Evolutionary conservation across 1,140 invertebrate species (phyloP).

Genomic region (Zaprionus lachaisei): DNA sequence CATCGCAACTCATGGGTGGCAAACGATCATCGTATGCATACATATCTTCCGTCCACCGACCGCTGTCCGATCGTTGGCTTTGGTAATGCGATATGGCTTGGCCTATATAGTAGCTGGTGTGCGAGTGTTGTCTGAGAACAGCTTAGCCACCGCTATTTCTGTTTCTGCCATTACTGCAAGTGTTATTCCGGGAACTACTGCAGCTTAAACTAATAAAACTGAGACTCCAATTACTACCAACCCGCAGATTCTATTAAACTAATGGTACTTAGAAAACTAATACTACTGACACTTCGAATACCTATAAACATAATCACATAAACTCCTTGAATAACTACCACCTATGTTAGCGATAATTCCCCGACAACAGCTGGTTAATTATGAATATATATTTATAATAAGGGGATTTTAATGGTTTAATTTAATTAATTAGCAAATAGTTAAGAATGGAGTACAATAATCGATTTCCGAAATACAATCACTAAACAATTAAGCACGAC

Average conservation of each 20-base stretch:
- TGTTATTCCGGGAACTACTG: conserved; percentile 2
- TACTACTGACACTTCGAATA: background rate
- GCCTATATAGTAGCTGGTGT: conserved; percentile 46
- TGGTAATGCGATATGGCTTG: conserved; percentile 38
- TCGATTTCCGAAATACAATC: too few relatives aligned
- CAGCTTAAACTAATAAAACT: conserved; percentile 3
- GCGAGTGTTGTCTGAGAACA: conserved; percentile 1
- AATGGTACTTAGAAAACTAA: background rate
- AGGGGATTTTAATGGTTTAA: too few relatives aligned
- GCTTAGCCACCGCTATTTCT: background rate
- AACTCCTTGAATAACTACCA: background rate
- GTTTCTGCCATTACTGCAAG: background rate
- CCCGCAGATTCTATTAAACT: too few relatives aligned
- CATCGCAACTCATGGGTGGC: conserved; percentile 4
- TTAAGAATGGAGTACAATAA: too few relatives aligned
- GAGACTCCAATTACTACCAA: background rate
- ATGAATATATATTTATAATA: background rate
- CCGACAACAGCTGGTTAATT: background rate
- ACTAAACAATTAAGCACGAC: too few relatives aligned
- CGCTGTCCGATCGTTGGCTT: conserved; percentile 14
- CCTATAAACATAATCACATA: background rate
- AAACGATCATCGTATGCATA: conserved; percentile 7
- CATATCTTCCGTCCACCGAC: background rate
- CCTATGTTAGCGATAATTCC: background rate
- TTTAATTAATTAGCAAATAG: too few relatives aligned